These are phyloP conservation scores for Shinisaurus crocodilurus DNA, from an alignment of 2,113 vertebrate genomes.

Conservation along the genomic window DNA sequence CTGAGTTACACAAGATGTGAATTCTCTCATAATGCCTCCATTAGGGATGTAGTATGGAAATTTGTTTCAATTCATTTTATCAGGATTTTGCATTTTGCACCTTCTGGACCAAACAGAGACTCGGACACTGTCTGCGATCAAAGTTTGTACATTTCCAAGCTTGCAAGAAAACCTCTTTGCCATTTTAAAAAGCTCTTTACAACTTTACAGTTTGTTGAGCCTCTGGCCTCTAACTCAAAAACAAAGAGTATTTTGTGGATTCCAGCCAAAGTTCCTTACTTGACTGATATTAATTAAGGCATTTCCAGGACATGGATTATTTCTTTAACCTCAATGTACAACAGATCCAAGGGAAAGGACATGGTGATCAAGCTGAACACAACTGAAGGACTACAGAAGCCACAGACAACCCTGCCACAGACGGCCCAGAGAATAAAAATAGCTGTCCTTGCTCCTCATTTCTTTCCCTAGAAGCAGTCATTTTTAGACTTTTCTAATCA, in stretches of 20 bases:
- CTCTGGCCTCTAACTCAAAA: not conserved
- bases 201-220: not conserved
- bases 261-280: not conserved
- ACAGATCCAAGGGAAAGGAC: not conserved
- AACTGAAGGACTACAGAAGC: constrained; percentile 35
- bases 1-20: not conserved
- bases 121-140: too few relatives aligned
- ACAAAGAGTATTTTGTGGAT: not conserved
- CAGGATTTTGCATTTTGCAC: too few relatives aligned
- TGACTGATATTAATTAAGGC: constrained; percentile 17
- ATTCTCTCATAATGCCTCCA: not conserved
- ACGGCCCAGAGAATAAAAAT: constrained; percentile 52
- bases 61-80: too few relatives aligned
- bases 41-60: too few relatives aligned
- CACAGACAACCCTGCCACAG: constrained; percentile 13
- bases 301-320: constrained; percentile 7
- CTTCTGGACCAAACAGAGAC: too few relatives aligned
- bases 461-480: constrained; percentile 52
- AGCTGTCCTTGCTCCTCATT: constrained; percentile 40
- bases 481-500: constrained; percentile 59
- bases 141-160: too few relatives aligned
- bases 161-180: too few relatives aligned
- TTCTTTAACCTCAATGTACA: not conserved
- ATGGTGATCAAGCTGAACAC: constrained; percentile 34
- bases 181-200: too few relatives aligned